Conservation (phyloP, 2,888 invertebrate species). For the Osmoderma eremita region DNA sequence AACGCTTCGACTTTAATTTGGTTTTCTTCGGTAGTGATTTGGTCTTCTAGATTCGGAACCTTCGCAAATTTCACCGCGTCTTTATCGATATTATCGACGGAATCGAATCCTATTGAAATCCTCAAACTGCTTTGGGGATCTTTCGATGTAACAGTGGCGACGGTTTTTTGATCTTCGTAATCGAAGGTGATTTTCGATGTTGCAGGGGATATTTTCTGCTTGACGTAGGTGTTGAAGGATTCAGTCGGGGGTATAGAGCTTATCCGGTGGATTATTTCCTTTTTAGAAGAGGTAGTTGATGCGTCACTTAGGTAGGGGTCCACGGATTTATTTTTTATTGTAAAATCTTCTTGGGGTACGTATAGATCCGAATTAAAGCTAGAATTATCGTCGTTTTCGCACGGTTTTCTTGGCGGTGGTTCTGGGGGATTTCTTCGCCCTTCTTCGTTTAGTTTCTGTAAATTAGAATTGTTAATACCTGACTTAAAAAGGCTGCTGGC, state of each 20-base stretch:
- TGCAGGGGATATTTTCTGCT: slow-evolving; percentile 24
- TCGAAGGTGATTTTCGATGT: slow-evolving; percentile 15
- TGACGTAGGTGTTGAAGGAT: slow-evolving; percentile 37
- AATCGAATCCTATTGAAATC: slow-evolving; percentile 15
- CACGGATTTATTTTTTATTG: background rate
- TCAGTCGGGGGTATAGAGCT: slow-evolving; percentile 36
- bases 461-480: slow-evolving; percentile 37
- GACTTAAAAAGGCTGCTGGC: slow-evolving; percentile 28
- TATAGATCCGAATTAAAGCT: slow-evolving; percentile 14
- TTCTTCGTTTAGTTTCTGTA: slow-evolving; percentile 39
- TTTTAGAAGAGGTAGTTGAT: slow-evolving; percentile 17
- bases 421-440: slow-evolving; percentile 8
- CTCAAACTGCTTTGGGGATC: background rate
- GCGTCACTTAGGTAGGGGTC: slow-evolving; percentile 2
- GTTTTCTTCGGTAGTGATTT: background rate
- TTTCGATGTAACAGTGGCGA: background rate
- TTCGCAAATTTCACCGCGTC: background rate
- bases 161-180: background rate
- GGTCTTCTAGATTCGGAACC: background rate
- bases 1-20: background rate
- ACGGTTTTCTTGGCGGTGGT: background rate
- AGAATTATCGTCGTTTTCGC: slow-evolving; percentile 23
- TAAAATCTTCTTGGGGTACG: background rate
- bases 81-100: background rate
- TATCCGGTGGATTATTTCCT: slow-evolving; percentile 26